phyloP scores from a whole-genome alignment of 2,113 vertebrate species.

The Phalacrocorax pelagicus region DNA sequence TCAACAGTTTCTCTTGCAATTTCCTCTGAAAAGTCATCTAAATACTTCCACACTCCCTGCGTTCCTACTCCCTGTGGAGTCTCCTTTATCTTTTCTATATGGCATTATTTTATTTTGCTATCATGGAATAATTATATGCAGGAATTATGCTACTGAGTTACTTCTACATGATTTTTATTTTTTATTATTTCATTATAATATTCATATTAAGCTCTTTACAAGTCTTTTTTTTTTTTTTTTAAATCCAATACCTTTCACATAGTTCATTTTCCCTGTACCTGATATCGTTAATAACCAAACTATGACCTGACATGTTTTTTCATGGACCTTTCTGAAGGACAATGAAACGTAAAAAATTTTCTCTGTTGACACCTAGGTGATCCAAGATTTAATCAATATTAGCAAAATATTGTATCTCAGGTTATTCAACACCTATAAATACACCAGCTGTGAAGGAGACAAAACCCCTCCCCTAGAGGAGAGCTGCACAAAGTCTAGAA shows the following conservation, averaged over 20 bases:
- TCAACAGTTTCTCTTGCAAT: constrained; percentile 35
- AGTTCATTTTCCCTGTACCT: not conserved
- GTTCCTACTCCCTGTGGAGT: not conserved
- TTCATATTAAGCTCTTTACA: not conserved
- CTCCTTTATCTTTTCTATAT: not conserved
- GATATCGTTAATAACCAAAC: not conserved
- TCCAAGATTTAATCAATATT: not conserved
- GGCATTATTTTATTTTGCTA: not conserved
- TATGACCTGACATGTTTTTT: not conserved
- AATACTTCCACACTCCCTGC: constrained; percentile 1
- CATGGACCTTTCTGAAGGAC: not conserved
- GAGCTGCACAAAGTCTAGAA: not conserved
- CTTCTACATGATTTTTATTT: not conserved
- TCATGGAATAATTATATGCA: not conserved
- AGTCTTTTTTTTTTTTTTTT: not conserved
- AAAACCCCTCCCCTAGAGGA: not conserved
- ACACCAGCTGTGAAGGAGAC: not conserved
- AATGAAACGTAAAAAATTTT: not conserved
- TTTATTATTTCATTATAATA: not conserved
- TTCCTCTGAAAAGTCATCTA: constrained; percentile 23
- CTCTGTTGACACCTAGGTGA: not conserved
- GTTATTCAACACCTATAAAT: not conserved
- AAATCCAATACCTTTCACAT: not conserved
- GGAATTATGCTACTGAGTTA: not conserved
- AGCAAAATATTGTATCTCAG: not conserved